Conservation (phyloP, 2,797 vertebrate genomes). For the Tarsius wallacei region DNA sequence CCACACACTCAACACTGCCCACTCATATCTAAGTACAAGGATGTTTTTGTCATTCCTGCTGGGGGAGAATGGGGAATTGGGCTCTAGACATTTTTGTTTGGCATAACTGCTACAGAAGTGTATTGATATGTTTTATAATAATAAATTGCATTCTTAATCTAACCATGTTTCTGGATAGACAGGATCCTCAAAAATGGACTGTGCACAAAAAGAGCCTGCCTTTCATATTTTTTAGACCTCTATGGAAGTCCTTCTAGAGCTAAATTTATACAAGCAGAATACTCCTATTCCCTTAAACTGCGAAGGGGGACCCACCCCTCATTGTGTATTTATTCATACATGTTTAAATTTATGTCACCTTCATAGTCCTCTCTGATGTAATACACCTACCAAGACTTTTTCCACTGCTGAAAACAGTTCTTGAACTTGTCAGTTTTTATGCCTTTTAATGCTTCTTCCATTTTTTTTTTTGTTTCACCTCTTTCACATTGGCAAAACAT, state of each 20-base stretch:
- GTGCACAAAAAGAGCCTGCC: neutral
- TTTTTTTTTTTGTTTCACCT: too few relatives aligned
- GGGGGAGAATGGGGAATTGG: neutral
- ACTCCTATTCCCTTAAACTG: neutral
- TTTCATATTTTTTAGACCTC: neutral
- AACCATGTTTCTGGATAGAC: neutral
- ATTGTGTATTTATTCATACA: too few relatives aligned
- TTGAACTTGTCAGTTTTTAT: too few relatives aligned
- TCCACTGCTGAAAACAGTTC: too few relatives aligned
- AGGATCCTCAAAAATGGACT: neutral
- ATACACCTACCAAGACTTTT: too few relatives aligned
- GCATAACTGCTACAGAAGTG: neutral
- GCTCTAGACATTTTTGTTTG: neutral
- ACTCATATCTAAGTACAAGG: neutral
- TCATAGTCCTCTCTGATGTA: too few relatives aligned
- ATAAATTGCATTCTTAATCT: neutral
- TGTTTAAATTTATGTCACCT: too few relatives aligned
- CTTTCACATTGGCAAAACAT: too few relatives aligned
- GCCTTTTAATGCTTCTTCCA: too few relatives aligned
- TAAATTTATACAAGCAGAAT: neutral
- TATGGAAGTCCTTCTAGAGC: neutral
- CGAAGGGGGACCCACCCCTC: too few relatives aligned
- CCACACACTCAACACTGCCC: too few relatives aligned
- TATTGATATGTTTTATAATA: neutral
- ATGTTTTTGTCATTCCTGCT: neutral